phyloP scores from a whole-genome alignment of 2,888 invertebrate species.

The Cheilosia soror region DNA sequence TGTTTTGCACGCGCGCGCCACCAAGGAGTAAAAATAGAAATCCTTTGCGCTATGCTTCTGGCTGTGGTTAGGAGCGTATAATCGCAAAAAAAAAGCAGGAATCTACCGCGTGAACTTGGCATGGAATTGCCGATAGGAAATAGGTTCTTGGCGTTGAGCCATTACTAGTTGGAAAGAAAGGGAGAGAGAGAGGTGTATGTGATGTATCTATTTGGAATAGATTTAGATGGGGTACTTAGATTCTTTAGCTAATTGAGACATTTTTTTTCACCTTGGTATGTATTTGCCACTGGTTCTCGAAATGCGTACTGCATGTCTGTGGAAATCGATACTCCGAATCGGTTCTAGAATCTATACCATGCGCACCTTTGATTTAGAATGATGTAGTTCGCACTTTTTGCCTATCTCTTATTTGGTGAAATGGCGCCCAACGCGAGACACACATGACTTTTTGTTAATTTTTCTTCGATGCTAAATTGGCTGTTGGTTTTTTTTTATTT shows the following conservation, averaged over 20 bases:
- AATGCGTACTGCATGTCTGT: too few species aligned
- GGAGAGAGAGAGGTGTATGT: background rate
- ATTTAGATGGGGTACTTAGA: background rate
- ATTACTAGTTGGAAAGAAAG: too few species aligned
- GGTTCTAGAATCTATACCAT: too few species aligned
- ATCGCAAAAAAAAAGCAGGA: constrained; percentile 23
- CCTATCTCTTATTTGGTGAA: too few species aligned
- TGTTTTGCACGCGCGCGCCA: constrained; percentile 20
- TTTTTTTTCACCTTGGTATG: background rate
- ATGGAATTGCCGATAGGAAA: constrained; percentile 33
- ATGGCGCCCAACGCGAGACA: too few species aligned
- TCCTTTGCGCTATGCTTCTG: constrained; percentile 19
- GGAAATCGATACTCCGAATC: too few species aligned
- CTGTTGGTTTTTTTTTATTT: too few species aligned
- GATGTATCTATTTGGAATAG: constrained; percentile 1
- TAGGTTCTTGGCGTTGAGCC: background rate
- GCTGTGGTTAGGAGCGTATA: constrained; percentile 2
- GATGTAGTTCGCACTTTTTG: too few species aligned
- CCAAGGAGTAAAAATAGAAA: constrained; percentile 69
- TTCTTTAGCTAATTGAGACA: background rate
- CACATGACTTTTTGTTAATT: too few species aligned
- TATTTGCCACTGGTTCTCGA: background rate
- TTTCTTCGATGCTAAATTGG: too few species aligned
- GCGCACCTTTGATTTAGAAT: too few species aligned
- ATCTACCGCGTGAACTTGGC: constrained; percentile 51